Conservation (phyloP, 2,113 vertebrate species). For the Percina caprodes region DNA sequence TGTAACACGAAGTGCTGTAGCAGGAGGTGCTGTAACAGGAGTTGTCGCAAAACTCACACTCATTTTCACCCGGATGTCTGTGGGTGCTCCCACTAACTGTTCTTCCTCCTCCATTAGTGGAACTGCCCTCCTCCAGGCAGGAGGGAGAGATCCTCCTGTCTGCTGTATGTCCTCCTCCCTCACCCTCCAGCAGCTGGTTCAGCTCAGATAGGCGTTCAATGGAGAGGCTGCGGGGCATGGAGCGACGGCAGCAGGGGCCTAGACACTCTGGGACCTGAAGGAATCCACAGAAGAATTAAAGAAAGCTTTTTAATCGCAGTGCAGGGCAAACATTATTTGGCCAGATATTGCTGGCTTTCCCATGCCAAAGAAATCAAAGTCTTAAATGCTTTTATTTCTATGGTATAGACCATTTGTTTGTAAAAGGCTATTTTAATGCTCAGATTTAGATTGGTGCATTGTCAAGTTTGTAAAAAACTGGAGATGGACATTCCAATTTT, state of each 20-base stretch:
- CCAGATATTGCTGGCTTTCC: not conserved
- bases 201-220: constrained; percentile 86
- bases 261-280: constrained; percentile 78
- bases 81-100: constrained; percentile 78
- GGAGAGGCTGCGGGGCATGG: constrained; percentile 81
- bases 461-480: no score
- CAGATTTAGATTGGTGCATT: no score
- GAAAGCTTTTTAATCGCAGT: no score
- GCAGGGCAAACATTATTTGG: not conserved
- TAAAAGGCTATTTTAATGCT: no score
- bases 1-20: constrained; percentile 95
- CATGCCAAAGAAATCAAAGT: no score
- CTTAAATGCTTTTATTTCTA: no score
- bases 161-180: constrained; percentile 51
- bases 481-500: no score
- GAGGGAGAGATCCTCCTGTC: constrained; percentile 67
- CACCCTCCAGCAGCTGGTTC: constrained; percentile 85
- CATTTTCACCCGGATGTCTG: constrained; percentile 85
- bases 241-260: constrained; percentile 78
- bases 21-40: constrained; percentile 97
- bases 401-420: no score
- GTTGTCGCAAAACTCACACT: constrained; percentile 92
- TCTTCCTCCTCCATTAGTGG: constrained; percentile 74
- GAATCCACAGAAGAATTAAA: not conserved
- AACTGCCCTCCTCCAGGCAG: constrained; percentile 81